Conservation (phyloP, 2,888 invertebrate genomes). For the Drosophila neoperkinsi region DNA sequence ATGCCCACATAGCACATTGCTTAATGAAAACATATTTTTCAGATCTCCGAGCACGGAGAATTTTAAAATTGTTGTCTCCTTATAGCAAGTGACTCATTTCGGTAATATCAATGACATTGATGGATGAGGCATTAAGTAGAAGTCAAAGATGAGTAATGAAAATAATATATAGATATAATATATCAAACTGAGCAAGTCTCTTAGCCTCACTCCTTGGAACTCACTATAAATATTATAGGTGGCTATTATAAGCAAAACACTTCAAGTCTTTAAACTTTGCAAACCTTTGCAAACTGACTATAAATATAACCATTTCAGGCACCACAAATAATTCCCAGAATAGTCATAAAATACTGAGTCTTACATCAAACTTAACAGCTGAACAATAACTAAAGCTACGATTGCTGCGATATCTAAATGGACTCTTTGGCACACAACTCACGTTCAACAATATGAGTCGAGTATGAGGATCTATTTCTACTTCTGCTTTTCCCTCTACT, state of each 20-base stretch:
- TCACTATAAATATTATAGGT: not conserved
- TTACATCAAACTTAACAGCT: conserved; percentile 35
- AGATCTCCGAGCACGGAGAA: not conserved
- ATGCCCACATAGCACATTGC: not conserved
- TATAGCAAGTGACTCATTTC: conserved; percentile 15
- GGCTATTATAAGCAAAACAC: not conserved
- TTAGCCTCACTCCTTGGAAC: no score
- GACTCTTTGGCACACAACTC: conserved; percentile 43
- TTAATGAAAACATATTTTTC: conserved; percentile 1
- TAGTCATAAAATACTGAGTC: conserved; percentile 8
- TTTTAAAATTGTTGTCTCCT: not conserved
- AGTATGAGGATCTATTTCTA: conserved; percentile 25
- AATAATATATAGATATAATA: conserved; percentile 4
- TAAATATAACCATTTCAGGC: conserved; percentile 26
- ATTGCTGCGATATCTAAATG: conserved; percentile 10
- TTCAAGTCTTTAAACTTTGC: not conserved
- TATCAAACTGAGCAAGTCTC: not conserved
- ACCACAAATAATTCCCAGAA: conserved; percentile 21
- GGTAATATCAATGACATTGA: conserved; percentile 36
- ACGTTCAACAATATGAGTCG: conserved; percentile 41
- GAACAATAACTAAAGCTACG: conserved; percentile 13
- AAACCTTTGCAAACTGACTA: not conserved
- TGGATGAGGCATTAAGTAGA: conserved; percentile 28
- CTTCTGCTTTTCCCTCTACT: conserved; percentile 1
- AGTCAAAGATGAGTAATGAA: conserved; percentile 33